Evolutionary conservation across 2,113 vertebrate species (phyloP).

Genomic region (Anas platyrhynchos): DNA sequence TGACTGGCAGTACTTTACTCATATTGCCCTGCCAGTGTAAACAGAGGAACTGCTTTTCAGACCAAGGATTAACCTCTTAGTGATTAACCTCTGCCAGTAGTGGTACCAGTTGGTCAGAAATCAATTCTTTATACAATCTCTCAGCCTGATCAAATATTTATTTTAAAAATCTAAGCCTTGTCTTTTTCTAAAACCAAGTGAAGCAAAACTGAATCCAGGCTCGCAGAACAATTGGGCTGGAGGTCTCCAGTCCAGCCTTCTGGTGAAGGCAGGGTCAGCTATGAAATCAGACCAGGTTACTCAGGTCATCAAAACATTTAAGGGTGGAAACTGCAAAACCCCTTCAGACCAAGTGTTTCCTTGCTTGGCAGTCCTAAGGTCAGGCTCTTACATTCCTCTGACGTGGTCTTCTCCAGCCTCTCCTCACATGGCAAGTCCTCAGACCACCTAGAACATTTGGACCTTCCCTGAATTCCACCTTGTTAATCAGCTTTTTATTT

Average conservation of each 20-base stretch:
- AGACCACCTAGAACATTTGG: background rate
- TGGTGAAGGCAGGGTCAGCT: background rate
- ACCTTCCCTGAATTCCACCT: background rate
- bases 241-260: background rate
- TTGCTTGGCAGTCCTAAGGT: background rate
- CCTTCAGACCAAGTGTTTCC: background rate
- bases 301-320: background rate
- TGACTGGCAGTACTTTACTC: background rate
- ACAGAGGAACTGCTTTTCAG: background rate
- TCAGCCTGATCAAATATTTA: background rate
- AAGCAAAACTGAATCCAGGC: background rate
- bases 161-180: background rate
- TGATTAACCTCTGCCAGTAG: background rate
- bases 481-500: background rate
- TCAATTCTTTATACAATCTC: background rate
- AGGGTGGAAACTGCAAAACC: background rate
- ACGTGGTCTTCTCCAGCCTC: background rate
- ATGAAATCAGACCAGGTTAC: background rate
- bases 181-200: background rate
- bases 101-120: background rate
- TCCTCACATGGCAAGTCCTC: background rate
- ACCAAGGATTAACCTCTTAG: background rate
- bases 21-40: background rate
- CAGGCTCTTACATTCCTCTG: background rate
- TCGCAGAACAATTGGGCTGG: background rate